Conservation (phyloP, 2,888 invertebrate genomes). For the Hetaerina titia region DNA sequence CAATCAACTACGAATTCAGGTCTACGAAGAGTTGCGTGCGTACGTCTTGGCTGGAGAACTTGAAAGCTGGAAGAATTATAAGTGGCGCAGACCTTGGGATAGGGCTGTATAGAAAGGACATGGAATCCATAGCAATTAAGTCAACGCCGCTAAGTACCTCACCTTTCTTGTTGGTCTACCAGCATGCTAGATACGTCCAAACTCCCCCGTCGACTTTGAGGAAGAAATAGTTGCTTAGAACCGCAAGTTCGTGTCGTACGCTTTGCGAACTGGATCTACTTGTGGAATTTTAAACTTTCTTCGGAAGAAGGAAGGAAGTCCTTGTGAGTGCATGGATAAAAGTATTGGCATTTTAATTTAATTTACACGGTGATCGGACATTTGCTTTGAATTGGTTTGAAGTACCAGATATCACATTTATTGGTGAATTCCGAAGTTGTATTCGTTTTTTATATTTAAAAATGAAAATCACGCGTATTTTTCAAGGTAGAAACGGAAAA, state of each 20-base stretch:
- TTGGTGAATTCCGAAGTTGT: too few relatives aligned
- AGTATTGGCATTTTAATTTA: too few relatives aligned
- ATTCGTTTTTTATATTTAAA: too few relatives aligned
- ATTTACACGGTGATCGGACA: too few relatives aligned
- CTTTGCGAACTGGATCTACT: background rate
- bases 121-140: background rate
- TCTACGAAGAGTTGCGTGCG: background rate
- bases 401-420: too few relatives aligned
- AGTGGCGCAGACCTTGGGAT: background rate
- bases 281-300: too few relatives aligned
- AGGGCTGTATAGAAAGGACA: background rate
- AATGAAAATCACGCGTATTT: too few relatives aligned
- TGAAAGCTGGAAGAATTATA: background rate
- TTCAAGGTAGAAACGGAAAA: too few relatives aligned
- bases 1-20: too few relatives aligned
- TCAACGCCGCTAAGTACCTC: background rate
- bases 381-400: too few relatives aligned
- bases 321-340: too few relatives aligned
- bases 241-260: background rate
- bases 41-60: background rate
- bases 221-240: background rate
- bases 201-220: background rate
- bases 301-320: too few relatives aligned
- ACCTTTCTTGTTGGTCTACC: background rate
- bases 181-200: background rate